Evolutionary conservation across 2,888 invertebrate genomes (phyloP).

Genomic region (Lapara coniferarum): DNA sequence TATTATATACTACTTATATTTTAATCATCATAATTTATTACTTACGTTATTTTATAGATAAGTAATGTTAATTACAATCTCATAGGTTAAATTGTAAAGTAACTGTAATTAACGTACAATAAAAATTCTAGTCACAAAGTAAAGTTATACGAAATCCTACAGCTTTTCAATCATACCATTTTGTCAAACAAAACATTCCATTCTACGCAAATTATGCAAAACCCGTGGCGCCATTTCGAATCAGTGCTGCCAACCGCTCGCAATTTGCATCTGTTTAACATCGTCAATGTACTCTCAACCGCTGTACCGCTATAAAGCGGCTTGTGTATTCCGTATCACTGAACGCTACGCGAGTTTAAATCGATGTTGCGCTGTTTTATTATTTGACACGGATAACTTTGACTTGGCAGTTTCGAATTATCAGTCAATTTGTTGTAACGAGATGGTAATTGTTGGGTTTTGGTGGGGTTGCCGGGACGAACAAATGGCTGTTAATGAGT

Average conservation of each 20-base stretch:
- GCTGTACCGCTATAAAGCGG: slow-evolving; percentile 51
- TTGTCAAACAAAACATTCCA: slow-evolving; percentile 51
- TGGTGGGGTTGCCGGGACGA: slow-evolving; percentile 8
- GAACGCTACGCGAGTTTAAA: slow-evolving; percentile 34
- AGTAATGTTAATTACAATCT: slow-evolving; percentile 9
- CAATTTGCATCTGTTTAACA: slow-evolving; percentile 80
- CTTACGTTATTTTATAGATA: neutral
- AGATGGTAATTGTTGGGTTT: slow-evolving; percentile 75
- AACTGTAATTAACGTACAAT: slow-evolving; percentile 32
- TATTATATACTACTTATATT: neutral
- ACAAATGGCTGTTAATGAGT: slow-evolving; percentile 22
- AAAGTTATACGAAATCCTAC: slow-evolving; percentile 49
- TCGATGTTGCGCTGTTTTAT: slow-evolving; percentile 41
- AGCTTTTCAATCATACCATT: slow-evolving; percentile 68
- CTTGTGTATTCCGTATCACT: slow-evolving; percentile 8
- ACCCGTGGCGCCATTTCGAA: slow-evolving; percentile 75
- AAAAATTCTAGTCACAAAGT: slow-evolving; percentile 30
- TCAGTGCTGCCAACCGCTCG: slow-evolving; percentile 74
- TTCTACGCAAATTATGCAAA: slow-evolving; percentile 72
- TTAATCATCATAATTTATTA: neutral
- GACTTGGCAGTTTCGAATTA: slow-evolving; percentile 64
- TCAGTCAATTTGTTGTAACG: slow-evolving; percentile 78
- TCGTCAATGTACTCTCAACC: slow-evolving; percentile 47
- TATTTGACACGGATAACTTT: slow-evolving; percentile 48
- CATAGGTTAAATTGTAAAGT: slow-evolving; percentile 21